phyloP scores from a whole-genome alignment of 92 coral and sea anemone genomes.

The Palythoa heliodiscus region DNA sequence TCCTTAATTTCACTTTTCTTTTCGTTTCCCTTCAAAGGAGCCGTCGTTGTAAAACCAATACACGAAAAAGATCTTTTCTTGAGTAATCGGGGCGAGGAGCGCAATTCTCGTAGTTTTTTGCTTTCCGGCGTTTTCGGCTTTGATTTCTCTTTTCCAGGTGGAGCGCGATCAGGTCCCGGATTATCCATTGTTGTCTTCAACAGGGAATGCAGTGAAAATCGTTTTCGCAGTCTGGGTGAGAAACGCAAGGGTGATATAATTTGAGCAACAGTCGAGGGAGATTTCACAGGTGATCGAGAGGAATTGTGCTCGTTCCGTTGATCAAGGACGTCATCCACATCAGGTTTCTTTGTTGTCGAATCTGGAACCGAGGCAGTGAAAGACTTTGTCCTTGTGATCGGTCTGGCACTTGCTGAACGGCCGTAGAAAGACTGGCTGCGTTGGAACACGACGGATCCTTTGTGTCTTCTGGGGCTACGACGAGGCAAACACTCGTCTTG shows the following conservation, averaged over 20 bases:
- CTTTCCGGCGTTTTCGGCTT: slow-evolving; percentile 47
- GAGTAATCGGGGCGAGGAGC: slow-evolving; percentile 80
- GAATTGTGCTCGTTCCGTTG: background rate
- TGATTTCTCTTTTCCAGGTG: slow-evolving; percentile 11
- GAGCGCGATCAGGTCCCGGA: background rate
- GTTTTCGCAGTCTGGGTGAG: slow-evolving; percentile 69
- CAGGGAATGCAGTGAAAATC: slow-evolving; percentile 73
- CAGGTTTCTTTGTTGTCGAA: slow-evolving; percentile 55
- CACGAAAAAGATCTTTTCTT: slow-evolving; percentile 81
- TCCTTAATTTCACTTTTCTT: background rate
- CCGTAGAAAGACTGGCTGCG: slow-evolving; percentile 89
- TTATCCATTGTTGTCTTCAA: slow-evolving; percentile 52
- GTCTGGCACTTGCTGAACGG: slow-evolving; percentile 64
- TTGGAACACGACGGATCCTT: slow-evolving; percentile 60
- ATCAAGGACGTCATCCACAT: background rate
- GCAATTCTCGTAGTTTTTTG: slow-evolving; percentile 30
- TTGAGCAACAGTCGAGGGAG: slow-evolving; percentile 1
- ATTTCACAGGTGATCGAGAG: slow-evolving; percentile 17
- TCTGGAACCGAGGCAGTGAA: slow-evolving; percentile 51
- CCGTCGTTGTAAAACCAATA: slow-evolving; percentile 71
- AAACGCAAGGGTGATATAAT: slow-evolving; percentile 68
- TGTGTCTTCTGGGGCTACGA: slow-evolving; percentile 70
- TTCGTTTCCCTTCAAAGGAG: slow-evolving; percentile 33
- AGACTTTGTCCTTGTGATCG: slow-evolving; percentile 70
- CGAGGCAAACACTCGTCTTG: slow-evolving; percentile 72